Base-by-base conservation (phyloP, 2,113 vertebrate species). In the Ailurus styani region DNA sequence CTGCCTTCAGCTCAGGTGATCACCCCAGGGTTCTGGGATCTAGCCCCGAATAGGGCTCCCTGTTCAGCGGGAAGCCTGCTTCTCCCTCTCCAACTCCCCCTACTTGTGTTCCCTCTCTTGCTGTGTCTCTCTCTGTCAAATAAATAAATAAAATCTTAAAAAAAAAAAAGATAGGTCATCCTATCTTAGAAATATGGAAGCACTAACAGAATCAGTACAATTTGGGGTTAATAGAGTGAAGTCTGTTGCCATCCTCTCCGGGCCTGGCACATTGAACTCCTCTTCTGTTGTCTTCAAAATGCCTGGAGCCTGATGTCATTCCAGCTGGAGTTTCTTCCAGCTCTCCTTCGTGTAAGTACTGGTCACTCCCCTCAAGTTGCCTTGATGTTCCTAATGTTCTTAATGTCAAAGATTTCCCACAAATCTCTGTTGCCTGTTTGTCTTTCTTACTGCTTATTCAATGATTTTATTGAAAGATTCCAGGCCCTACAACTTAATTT, bases 211-310 rank as follows among this genome's bases (percentile, higher is more conserved):
- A 25, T 87, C 10, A 45, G 42, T 84, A 20, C 18, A 6, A 29
- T 23, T 31, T 54, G 37, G 14, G 7, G 3, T 77, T 94, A 29
- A 34, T 15, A 14, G n/a, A 52, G 15, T 2, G 2, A 1, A 78
- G 34, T 81, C 4, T 27, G 1, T 14, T 37, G 29, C 14, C 54
- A 42, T 31, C 34, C 40, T 15, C 1, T 66, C 10, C 18, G 20
- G 55, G 11, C 1, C 17, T 12, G 10, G 0, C 6, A 15, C 4
- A 37, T 9, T 25, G 40, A 79, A 5, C 42, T 37, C 34, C 6
- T 55, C 40, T 87, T 72, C 7, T 75, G 5, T 52, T 68, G 5
- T 70, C 15, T 81, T 47, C 17, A 15, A 79, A 84, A 78, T 47
- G 3, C 15, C 15, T 17, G 20, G 52, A 78, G 25, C 10, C 52